These are phyloP conservation scores for Buphagus erythrorhynchus DNA, from an alignment of 2,797 vertebrate species.

Conservation along the genomic window DNA sequence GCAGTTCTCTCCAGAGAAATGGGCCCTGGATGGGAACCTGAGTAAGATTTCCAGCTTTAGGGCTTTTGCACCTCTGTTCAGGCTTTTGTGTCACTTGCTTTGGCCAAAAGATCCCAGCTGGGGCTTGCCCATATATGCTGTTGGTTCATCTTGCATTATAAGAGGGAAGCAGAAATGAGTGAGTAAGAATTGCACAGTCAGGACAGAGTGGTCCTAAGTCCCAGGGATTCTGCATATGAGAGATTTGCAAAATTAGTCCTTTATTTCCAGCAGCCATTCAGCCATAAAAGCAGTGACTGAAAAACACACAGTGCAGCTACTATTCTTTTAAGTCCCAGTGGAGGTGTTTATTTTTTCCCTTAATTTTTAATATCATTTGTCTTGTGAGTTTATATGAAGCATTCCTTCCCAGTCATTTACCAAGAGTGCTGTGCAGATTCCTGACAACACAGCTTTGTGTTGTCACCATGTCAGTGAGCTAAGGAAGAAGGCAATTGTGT, in stretches of 20 bases:
- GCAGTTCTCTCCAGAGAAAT: background rate
- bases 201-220: background rate
- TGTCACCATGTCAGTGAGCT: background rate
- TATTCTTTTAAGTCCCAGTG: background rate
- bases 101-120: background rate
- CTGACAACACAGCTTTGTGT: background rate
- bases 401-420: background rate
- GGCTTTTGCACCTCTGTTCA: background rate
- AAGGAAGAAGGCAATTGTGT: background rate
- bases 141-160: background rate
- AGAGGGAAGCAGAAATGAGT: background rate
- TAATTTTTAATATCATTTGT: conserved; percentile 41
- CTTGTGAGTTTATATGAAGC: background rate
- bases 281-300: background rate
- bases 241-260: background rate
- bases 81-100: background rate
- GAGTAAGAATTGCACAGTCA: background rate
- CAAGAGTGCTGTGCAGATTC: background rate
- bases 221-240: background rate
- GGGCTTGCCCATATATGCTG: background rate
- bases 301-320: background rate
- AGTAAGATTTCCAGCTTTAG: background rate
- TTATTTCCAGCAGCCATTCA: background rate
- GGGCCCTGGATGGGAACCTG: background rate
- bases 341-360: conserved; percentile 19